phyloP scores from a whole-genome alignment of 92 coral and sea anemone genomes.

The Anthopleura xanthogrammica region DNA sequence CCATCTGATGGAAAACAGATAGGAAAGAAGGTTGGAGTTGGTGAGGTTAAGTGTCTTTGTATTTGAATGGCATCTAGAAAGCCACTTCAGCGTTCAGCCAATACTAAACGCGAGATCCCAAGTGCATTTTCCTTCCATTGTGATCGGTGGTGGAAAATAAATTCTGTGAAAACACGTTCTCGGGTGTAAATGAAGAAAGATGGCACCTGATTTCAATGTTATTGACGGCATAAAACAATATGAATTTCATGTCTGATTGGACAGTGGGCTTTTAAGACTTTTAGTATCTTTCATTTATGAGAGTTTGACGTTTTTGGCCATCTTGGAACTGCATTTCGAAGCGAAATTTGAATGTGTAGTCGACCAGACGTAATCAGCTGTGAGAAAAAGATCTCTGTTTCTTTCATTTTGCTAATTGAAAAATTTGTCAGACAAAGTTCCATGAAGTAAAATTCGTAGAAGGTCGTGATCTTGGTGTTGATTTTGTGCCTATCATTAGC shows the following conservation, averaged over 20 bases:
- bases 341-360: background rate
- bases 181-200: conserved; percentile 11
- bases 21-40: background rate
- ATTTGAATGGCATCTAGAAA: background rate
- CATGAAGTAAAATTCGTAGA: too few relatives aligned
- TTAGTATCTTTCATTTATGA: background rate
- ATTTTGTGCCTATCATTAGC: conserved; percentile 52
- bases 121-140: background rate
- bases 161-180: background rate
- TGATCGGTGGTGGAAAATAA: background rate
- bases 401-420: background rate
- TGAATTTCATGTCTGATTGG: background rate
- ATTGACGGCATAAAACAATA: background rate
- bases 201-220: conserved; percentile 2
- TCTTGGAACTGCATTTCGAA: background rate
- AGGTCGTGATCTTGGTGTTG: conserved; percentile 27
- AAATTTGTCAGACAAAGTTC: too few relatives aligned
- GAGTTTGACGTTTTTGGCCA: background rate
- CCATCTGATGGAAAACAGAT: background rate
- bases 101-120: background rate
- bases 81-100: background rate
- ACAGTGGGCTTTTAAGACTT: background rate
- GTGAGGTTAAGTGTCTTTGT: conserved; percentile 8
- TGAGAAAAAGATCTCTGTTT: background rate
- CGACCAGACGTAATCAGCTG: background rate